Percentiles rank a stretch among this genome's conserved stretches.
Conservation (phyloP, 2,113 vertebrate genomes). For the Noctilio leporinus region DNA sequence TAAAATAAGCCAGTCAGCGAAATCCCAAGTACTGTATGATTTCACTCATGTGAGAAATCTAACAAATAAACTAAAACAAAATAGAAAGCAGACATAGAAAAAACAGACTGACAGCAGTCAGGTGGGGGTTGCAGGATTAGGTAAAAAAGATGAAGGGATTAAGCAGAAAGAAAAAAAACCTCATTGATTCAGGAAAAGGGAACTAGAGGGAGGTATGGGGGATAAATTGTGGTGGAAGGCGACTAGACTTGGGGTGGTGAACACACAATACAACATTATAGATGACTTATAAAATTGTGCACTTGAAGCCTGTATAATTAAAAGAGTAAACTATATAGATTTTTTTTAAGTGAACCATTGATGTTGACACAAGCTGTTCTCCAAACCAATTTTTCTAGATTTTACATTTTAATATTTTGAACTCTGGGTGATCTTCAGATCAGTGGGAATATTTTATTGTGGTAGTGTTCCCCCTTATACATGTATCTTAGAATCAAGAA, state of each 20-base stretch:
- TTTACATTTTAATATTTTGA: conserved; percentile 29
- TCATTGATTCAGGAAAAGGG: not conserved
- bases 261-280: not conserved
- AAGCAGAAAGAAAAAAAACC: not conserved
- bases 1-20: not conserved
- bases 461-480: not conserved
- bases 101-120: not conserved
- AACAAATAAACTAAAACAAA: not conserved
- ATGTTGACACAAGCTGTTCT: not conserved
- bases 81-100: not conserved
- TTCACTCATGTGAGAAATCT: not conserved
- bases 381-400: not conserved
- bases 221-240: not conserved
- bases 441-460: not conserved
- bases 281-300: not conserved
- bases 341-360: not conserved
- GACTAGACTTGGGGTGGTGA: not conserved
- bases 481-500: conserved; percentile 18
- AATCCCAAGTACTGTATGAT: not conserved
- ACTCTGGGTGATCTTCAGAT: not conserved
- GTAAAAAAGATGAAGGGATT: not conserved
- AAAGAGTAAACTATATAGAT: not conserved
- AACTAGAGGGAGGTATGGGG: not conserved
- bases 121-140: not conserved
- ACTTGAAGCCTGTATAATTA: not conserved